Conservation (phyloP, 1,140 invertebrate species). For the Parapsyche elsis region DNA sequence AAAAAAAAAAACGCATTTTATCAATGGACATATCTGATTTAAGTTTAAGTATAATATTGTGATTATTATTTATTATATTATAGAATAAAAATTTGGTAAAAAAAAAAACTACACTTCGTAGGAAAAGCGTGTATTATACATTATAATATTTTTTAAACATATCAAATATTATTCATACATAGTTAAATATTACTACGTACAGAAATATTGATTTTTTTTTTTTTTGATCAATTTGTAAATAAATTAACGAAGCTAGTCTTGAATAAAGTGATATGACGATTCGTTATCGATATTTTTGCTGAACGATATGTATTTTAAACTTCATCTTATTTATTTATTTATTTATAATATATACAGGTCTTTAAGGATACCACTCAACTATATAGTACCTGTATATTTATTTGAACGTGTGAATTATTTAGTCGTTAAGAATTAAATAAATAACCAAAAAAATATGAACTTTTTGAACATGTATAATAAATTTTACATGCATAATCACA, state of each 20-base stretch:
- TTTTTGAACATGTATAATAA: not conserved
- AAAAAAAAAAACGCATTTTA: too few relatives aligned
- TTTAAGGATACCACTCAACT: too few relatives aligned
- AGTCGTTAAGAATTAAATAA: not conserved
- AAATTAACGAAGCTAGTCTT: too few relatives aligned
- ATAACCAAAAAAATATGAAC: not conserved
- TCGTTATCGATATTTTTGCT: too few relatives aligned
- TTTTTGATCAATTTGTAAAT: too few relatives aligned
- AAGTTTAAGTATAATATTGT: too few relatives aligned
- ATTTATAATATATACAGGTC: too few relatives aligned
- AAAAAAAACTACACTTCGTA: not conserved
- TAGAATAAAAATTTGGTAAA: not conserved
- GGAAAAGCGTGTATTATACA: not conserved
- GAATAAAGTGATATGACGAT: too few relatives aligned
- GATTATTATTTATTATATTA: not conserved
- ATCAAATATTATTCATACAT: not conserved
- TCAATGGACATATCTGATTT: too few relatives aligned
- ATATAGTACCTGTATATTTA: not conserved
- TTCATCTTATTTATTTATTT: too few relatives aligned
- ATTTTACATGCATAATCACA: constrained; percentile 10
- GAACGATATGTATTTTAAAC: too few relatives aligned
- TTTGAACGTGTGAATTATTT: too few relatives aligned
- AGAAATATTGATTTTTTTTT: not conserved
- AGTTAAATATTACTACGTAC: not conserved
- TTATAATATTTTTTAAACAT: not conserved